Percentiles rank a stretch among this genome's conserved stretches.
These are phyloP conservation scores for Sepioteuthis lessoniana DNA, from an alignment of 2,888 invertebrate species.

Conservation along the genomic window DNA sequence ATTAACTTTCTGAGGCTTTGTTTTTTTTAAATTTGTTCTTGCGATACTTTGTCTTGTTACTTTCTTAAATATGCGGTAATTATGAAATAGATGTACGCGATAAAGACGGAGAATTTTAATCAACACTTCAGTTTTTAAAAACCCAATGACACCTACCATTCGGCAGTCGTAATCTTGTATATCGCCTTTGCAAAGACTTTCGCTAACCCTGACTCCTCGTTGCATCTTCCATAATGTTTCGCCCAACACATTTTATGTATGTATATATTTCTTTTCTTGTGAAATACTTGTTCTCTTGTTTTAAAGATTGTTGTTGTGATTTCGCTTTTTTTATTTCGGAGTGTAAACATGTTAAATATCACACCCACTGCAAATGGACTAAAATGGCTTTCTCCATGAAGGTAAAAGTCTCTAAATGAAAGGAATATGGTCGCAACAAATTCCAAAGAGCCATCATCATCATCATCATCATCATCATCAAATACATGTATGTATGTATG, in stretches of 20 bases:
- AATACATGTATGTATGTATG: too few species aligned
- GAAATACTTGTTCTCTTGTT: neutral
- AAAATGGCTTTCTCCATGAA: neutral
- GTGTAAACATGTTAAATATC: neutral
- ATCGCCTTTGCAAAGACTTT: neutral
- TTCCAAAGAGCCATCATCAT: neutral
- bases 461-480: neutral
- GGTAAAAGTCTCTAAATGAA: neutral
- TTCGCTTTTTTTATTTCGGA: neutral
- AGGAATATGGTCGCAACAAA: neutral
- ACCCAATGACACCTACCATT: neutral
- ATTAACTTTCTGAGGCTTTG: neutral
- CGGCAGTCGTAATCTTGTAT: neutral
- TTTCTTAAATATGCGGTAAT: neutral
- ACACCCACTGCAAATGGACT: neutral
- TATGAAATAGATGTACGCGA: neutral
- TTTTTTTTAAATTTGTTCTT: too few species aligned
- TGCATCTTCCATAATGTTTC: neutral
- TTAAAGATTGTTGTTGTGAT: neutral
- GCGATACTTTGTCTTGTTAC: neutral
- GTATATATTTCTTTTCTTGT: neutral
- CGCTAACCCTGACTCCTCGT: neutral
- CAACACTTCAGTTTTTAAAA: slow-evolving; percentile 8
- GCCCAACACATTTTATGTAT: neutral
- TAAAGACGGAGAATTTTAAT: neutral